These are phyloP conservation scores for Murina feae DNA, from an alignment of 2,113 vertebrate genomes.

Conservation along the genomic window DNA sequence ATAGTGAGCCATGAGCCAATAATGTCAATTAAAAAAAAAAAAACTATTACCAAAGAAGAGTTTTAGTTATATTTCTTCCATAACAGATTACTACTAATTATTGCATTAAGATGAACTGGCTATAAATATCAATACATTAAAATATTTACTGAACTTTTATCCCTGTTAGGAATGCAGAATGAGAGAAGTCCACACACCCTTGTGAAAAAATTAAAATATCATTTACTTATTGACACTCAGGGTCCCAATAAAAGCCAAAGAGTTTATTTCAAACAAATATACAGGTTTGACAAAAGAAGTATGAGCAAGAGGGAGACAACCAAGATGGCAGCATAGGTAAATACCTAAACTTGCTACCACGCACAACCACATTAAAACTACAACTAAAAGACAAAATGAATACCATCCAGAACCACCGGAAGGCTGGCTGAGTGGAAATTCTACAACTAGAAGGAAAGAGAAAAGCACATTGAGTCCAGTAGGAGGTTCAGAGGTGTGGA, in stretches of 20 bases:
- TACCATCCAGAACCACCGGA: no score
- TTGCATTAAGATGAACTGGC: not conserved
- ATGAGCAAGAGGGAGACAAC: no score
- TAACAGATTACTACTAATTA: not conserved
- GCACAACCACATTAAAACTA: no score
- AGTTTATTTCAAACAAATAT: not conserved
- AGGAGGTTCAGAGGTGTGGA: no score
- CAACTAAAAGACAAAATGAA: no score
- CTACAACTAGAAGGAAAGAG: no score
- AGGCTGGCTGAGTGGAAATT: no score
- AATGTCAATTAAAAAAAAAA: not conserved
- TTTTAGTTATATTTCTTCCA: not conserved
- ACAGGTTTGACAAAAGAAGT: not conserved
- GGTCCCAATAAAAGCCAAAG: not conserved
- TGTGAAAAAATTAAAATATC: not conserved
- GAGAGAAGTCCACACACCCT: not conserved
- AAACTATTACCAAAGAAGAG: not conserved
- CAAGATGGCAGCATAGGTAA: no score
- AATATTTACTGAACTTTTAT: slow-evolving; percentile 24
- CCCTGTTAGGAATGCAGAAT: not conserved
- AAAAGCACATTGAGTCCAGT: no score
- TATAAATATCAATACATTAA: slow-evolving; percentile 12
- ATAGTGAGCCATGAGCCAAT: not conserved
- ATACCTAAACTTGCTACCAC: no score
- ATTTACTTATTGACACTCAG: not conserved